phyloP scores from a whole-genome alignment of 2,113 vertebrate genomes.

The Ceyx cyanopectus region DNA sequence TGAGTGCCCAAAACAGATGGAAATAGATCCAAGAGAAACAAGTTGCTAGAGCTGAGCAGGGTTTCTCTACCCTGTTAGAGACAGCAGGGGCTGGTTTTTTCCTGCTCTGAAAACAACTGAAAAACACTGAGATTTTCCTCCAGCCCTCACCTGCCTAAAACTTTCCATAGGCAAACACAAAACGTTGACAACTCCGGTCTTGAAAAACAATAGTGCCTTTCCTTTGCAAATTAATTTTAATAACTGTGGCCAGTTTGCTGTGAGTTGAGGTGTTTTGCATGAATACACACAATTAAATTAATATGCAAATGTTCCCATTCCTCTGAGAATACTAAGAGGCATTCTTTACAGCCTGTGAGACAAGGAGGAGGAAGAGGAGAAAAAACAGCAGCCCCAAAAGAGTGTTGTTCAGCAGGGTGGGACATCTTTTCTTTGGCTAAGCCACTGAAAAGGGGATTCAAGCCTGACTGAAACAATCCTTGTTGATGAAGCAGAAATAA shows the following conservation, averaged over 20 bases:
- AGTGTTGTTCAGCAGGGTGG: constrained; percentile 31
- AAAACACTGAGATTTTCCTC: not conserved
- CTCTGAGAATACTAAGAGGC: constrained; percentile 68
- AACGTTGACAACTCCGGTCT: constrained; percentile 48
- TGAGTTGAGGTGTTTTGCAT: constrained; percentile 78
- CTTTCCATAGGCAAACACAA: not conserved
- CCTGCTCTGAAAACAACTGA: not conserved
- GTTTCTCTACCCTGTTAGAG: not conserved
- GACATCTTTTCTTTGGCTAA: constrained; percentile 27
- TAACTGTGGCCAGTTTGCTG: constrained; percentile 76
- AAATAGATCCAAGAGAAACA: not conserved
- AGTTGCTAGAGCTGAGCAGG: not conserved
- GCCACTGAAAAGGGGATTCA: constrained; percentile 31
- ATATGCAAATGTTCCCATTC: constrained; percentile 78
- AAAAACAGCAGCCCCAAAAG: constrained; percentile 8
- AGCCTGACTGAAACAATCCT: constrained; percentile 49
- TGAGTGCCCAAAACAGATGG: not conserved
- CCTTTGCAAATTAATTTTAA: constrained; percentile 77
- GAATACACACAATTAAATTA: constrained; percentile 82
- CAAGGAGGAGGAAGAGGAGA: constrained; percentile 9
- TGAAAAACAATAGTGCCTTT: constrained; percentile 56
- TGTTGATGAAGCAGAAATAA: constrained; percentile 59
- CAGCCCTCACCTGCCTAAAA: accelerated
- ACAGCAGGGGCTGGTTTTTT: not conserved
- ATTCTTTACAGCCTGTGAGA: constrained; percentile 52